Conservation (phyloP, 1,140 invertebrate species). For the Polypedilum pembai region DNA sequence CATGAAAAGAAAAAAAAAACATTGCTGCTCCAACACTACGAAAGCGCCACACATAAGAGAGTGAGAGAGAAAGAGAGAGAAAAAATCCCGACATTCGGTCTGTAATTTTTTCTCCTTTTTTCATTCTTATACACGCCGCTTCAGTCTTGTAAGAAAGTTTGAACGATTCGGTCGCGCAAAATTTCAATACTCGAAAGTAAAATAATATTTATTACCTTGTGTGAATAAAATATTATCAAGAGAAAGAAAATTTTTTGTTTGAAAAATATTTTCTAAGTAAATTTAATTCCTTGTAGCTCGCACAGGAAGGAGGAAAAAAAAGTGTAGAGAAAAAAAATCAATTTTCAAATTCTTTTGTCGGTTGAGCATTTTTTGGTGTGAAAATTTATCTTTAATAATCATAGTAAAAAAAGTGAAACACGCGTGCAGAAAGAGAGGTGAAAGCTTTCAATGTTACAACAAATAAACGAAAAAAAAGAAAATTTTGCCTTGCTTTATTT, state of each 20-base stretch:
- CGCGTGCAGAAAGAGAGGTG: neutral
- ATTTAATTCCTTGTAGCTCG: neutral
- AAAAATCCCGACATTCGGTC: slow-evolving; percentile 16
- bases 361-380: neutral
- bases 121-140: slow-evolving; percentile 8
- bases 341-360: neutral
- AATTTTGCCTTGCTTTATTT: neutral
- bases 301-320: neutral
- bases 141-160: slow-evolving; percentile 25
- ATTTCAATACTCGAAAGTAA: neutral
- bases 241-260: neutral
- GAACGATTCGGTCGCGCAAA: slow-evolving; percentile 20
- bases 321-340: neutral
- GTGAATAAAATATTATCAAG: neutral
- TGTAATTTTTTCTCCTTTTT: slow-evolving; percentile 20
- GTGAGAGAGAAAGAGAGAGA: neutral
- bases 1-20: neutral
- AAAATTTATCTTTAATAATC: neutral
- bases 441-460: slow-evolving; percentile 4
- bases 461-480: slow-evolving; percentile 2
- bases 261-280: neutral
- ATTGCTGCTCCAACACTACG: neutral
- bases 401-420: neutral
- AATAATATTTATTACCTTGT: too few relatives aligned
- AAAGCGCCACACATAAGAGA: slow-evolving; percentile 16